Conservation (phyloP, 2,113 vertebrate species). For the Phrynosoma blainvillii region DNA sequence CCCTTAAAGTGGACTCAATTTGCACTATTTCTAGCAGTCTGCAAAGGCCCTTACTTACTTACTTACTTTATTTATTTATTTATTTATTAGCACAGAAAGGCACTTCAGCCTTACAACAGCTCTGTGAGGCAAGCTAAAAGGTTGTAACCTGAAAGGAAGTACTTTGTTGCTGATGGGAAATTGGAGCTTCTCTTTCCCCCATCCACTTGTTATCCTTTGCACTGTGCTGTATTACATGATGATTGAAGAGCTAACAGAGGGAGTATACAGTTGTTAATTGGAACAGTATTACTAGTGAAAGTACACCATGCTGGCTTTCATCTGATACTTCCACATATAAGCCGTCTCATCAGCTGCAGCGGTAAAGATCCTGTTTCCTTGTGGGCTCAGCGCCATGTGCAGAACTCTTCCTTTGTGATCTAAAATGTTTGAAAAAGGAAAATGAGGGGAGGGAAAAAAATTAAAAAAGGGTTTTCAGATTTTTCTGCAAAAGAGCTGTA, state of each 20-base stretch:
- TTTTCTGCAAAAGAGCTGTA: too few relatives aligned
- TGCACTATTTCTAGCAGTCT: too few relatives aligned
- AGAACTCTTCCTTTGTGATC: slow-evolving; percentile 79
- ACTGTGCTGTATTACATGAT: not conserved
- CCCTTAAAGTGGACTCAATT: too few relatives aligned
- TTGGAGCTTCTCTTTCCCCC: not conserved
- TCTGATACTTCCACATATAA: slow-evolving; percentile 71
- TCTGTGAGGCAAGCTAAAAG: not conserved
- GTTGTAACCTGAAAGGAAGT: not conserved
- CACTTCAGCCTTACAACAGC: not conserved
- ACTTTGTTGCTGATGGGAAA: not conserved
- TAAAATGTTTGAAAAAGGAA: slow-evolving; percentile 51
- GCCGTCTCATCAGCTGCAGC: slow-evolving; percentile 71
- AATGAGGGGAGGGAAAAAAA: not conserved
- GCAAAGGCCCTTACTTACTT: too few relatives aligned
- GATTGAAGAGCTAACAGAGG: not conserved
- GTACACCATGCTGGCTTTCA: not conserved
- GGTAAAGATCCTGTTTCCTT: slow-evolving; percentile 73
- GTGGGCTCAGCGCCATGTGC: slow-evolving; percentile 71
- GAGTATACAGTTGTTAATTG: slow-evolving; percentile 11
- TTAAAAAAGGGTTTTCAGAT: too few relatives aligned
- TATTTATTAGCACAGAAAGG: not conserved
- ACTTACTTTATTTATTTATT: not conserved
- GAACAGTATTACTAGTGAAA: slow-evolving; percentile 10
- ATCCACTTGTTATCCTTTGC: not conserved